Percentiles rank a stretch among this genome's conserved stretches.
These are phyloP conservation scores for Poeciliopsis turneri DNA, from an alignment of 2,797 vertebrate genomes.

Conservation along the genomic window DNA sequence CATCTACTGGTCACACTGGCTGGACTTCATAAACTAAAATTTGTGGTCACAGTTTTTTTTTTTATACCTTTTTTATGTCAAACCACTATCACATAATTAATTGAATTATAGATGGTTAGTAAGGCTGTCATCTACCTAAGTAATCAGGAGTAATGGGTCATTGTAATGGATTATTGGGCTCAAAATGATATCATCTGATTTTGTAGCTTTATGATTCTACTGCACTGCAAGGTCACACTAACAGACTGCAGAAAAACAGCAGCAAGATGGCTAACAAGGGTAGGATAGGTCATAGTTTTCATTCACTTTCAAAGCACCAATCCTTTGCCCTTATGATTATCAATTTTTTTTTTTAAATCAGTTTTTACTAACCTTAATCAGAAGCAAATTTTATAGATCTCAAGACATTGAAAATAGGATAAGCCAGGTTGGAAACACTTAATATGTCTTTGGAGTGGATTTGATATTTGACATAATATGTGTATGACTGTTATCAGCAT, in stretches of 20 bases:
- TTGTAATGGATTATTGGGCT: slow-evolving; percentile 34
- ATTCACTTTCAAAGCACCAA: not conserved
- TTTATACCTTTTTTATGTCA: not conserved
- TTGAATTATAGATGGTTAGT: not conserved
- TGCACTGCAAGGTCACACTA: slow-evolving; percentile 39
- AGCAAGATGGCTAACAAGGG: not conserved
- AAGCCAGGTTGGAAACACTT: not conserved
- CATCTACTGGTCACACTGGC: not conserved
- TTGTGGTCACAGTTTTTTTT: no score
- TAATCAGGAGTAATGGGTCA: slow-evolving; percentile 35
- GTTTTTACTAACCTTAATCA: not conserved
- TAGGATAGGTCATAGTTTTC: not conserved
- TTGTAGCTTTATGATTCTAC: slow-evolving; percentile 39
- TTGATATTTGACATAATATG: not conserved
- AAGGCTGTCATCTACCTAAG: slow-evolving; percentile 16
- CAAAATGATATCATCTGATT: slow-evolving; percentile 43
- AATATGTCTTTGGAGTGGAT: not conserved
- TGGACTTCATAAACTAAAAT: not conserved
- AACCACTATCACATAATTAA: slow-evolving; percentile 1
- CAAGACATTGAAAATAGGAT: not conserved
- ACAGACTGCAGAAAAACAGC: slow-evolving; percentile 2
- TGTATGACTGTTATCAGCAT: not conserved
- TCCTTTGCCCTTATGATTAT: not conserved
- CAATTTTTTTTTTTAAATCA: no score
- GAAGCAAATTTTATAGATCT: not conserved